Evolutionary conservation across 2,113 vertebrate species (phyloP).

Genomic region (Oreochromis spilurus): DNA sequence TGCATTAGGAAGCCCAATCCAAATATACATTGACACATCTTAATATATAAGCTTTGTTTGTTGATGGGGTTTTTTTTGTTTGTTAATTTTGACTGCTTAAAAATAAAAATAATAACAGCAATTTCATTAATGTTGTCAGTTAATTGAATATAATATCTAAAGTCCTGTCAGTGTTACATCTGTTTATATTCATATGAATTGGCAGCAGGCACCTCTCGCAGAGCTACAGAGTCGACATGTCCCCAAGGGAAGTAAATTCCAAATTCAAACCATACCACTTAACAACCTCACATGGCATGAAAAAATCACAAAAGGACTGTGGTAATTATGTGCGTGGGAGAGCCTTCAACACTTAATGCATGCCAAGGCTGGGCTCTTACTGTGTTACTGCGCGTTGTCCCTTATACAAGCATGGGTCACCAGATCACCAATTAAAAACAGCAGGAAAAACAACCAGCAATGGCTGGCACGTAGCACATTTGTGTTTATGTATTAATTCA

Average conservation of each 20-base stretch:
- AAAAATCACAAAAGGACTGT: slow-evolving; percentile 22
- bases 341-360: slow-evolving; percentile 32
- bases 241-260: slow-evolving; percentile 14
- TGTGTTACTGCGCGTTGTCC: slow-evolving; percentile 9
- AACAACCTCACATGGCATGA: slow-evolving; percentile 5
- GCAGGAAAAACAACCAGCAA: slow-evolving; percentile 27
- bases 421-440: slow-evolving; percentile 46
- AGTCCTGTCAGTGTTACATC: neutral
- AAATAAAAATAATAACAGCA: neutral
- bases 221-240: neutral
- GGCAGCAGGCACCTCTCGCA: neutral
- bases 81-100: neutral
- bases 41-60: neutral
- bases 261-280: slow-evolving; percentile 9
- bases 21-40: neutral
- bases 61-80: neutral
- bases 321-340: slow-evolving; percentile 49
- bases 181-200: neutral
- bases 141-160: neutral
- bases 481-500: slow-evolving; percentile 6
- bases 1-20: neutral
- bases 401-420: slow-evolving; percentile 29
- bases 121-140: neutral
- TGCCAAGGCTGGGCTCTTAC: slow-evolving; percentile 8
- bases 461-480: neutral